phyloP scores from a whole-genome alignment of 30 jellyfish, hydroid and myxozoan species.

The Chrysaora quinquecirrha region DNA sequence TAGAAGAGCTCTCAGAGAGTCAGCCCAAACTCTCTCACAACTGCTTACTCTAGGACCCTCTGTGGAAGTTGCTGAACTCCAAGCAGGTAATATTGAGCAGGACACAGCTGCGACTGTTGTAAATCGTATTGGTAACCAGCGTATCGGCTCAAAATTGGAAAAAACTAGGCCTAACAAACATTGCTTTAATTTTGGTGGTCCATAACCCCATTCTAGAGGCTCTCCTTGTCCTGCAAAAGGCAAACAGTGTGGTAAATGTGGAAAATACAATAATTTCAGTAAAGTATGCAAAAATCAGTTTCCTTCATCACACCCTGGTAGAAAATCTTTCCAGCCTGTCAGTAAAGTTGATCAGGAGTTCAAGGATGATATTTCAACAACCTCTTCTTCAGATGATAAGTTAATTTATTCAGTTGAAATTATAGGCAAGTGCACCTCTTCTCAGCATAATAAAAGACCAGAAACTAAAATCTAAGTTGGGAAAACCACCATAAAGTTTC shows the following conservation, averaged over 20 bases:
- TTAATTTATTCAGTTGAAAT: not conserved
- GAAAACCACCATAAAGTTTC: not conserved
- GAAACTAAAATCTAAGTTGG: constrained; percentile 6
- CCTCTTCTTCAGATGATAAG: constrained; percentile 6
- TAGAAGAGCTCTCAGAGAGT: not conserved
- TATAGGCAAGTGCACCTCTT: not conserved
- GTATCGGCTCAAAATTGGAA: too few relatives aligned
- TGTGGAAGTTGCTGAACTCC: too few relatives aligned
- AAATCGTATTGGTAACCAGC: too few relatives aligned
- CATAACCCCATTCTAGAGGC: constrained; percentile 14
- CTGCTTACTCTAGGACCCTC: too few relatives aligned
- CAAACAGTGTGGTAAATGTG: constrained; percentile 8
- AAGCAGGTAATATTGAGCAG: too few relatives aligned
- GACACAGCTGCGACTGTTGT: too few relatives aligned
- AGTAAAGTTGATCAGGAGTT: not conserved
- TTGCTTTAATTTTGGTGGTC: constrained; percentile 11
- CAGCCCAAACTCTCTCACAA: too few relatives aligned
- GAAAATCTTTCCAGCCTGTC: not conserved
- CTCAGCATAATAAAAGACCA: too few relatives aligned
- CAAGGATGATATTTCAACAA: not conserved
- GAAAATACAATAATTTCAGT: not conserved
- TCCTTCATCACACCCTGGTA: not conserved
- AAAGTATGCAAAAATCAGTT: constrained; percentile 9
- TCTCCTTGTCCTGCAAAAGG: constrained; percentile 31
- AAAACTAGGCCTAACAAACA: not conserved